Conservation (phyloP, 2,113 vertebrate genomes). For the Dasyurus viverrinus region DNA sequence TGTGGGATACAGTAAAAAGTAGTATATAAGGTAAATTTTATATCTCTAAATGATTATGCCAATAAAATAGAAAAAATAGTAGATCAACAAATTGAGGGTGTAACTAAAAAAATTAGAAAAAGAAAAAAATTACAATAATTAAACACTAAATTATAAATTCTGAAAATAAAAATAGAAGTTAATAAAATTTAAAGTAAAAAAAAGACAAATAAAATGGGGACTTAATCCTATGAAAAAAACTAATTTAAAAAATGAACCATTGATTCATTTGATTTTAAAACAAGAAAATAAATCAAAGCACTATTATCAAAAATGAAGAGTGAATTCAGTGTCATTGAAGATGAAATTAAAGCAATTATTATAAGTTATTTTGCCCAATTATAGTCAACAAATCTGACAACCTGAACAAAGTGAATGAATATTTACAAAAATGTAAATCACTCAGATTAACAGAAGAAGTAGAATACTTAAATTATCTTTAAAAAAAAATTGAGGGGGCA, state of each 20-base stretch:
- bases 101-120: background rate
- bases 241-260: background rate
- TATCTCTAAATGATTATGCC: background rate
- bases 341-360: background rate
- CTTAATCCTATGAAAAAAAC: background rate
- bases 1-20: background rate
- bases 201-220: background rate
- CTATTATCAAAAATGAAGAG: background rate
- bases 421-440: background rate
- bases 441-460: background rate
- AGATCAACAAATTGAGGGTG: background rate
- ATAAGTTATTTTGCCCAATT: background rate
- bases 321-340: background rate
- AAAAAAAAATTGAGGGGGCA: background rate
- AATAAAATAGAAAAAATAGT: background rate
- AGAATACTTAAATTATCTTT: background rate
- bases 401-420: background rate
- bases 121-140: background rate
- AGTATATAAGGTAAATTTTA: background rate
- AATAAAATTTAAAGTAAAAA: background rate
- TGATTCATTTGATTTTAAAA: background rate
- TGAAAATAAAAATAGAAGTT: background rate
- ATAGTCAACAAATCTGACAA: background rate
- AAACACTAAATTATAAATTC: background rate
- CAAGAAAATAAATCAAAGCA: background rate